Conservation (phyloP, 2,797 vertebrate species). For the Mormyrops boulengeri region DNA sequence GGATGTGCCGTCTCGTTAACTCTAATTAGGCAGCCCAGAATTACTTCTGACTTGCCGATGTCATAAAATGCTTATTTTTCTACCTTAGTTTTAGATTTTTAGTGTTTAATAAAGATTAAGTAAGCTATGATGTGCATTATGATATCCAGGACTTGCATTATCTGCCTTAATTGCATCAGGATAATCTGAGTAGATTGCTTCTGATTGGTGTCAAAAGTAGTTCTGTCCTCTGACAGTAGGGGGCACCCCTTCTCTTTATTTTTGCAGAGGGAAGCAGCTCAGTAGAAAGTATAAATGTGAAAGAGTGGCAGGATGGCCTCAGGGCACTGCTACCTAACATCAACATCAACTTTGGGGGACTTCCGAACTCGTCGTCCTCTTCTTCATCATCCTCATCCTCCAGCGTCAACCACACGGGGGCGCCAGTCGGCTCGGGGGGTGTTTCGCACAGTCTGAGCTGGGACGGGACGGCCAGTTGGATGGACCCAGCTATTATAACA, state of each 20-base stretch:
- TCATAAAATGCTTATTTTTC: background rate
- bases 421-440: constrained; percentile 69
- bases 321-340: constrained; percentile 92
- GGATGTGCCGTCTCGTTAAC: background rate
- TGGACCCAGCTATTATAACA: constrained; percentile 93
- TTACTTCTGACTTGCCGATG: background rate
- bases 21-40: background rate
- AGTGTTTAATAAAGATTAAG: background rate
- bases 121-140: background rate
- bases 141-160: background rate
- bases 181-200: background rate
- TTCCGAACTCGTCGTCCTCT: constrained; percentile 80
- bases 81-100: background rate
- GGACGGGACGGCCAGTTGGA: constrained; percentile 85
- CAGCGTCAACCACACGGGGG: constrained; percentile 78
- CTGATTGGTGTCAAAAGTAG: background rate
- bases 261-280: constrained; percentile 78
- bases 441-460: constrained; percentile 78
- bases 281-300: constrained; percentile 85
- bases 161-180: background rate
- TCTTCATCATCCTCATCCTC: constrained; percentile 63
- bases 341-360: constrained; percentile 93
- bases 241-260: constrained; percentile 17
- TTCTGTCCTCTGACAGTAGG: background rate
- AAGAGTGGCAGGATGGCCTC: constrained; percentile 93